Percentiles rank a stretch among this genome's conserved stretches.
Conservation (phyloP, 2,113 vertebrate genomes). For the Mobula hypostoma region DNA sequence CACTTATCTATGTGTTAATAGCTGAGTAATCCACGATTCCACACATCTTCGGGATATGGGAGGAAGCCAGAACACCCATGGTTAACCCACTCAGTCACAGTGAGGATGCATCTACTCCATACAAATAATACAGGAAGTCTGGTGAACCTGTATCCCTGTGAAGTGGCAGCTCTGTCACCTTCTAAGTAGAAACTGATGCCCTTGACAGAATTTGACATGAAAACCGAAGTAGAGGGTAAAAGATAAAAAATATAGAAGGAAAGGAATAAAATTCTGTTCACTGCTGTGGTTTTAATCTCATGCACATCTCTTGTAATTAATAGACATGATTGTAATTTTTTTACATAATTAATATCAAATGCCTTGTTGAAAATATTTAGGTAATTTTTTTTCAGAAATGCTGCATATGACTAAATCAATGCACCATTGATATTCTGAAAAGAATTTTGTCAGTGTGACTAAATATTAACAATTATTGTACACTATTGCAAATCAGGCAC, state of each 20-base stretch:
- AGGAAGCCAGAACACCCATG: too few species aligned
- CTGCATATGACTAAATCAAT: neutral
- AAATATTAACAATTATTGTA: neutral
- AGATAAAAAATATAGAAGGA: neutral
- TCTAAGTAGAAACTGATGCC: too few species aligned
- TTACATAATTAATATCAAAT: neutral
- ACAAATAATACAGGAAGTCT: too few species aligned
- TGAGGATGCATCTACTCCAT: too few species aligned
- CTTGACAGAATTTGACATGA: neutral
- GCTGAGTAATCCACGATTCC: too few species aligned
- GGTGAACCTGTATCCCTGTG: too few species aligned
- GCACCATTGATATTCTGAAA: neutral
- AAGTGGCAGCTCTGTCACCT: too few species aligned
- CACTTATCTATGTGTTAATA: too few species aligned
- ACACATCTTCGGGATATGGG: too few species aligned
- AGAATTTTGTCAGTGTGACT: neutral
- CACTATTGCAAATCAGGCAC: neutral
- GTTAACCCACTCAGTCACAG: too few species aligned
- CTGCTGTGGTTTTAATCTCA: neutral
- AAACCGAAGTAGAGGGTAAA: neutral
- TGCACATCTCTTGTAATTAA: neutral
- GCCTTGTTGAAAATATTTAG: neutral
- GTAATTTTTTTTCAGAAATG: neutral
- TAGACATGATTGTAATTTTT: neutral
- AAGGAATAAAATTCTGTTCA: neutral